Percentiles rank a stretch among this genome's conserved stretches.
Evolutionary conservation across 2,113 vertebrate genomes (phyloP).

Genomic region (Chloropsis cyanopogon): DNA sequence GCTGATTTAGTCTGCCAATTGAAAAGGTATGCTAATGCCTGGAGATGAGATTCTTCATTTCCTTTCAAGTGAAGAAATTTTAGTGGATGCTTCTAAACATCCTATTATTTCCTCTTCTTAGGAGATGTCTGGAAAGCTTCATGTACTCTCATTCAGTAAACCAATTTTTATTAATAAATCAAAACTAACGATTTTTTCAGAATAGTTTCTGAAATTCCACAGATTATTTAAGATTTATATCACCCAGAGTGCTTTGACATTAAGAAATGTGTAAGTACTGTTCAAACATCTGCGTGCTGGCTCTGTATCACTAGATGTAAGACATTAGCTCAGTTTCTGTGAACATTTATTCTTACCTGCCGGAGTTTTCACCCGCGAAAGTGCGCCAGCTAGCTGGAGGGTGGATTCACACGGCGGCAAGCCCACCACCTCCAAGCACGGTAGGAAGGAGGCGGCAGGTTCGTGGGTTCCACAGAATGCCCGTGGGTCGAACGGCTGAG

Average conservation of each 20-base stretch:
- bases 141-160: background rate
- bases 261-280: background rate
- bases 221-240: background rate
- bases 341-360: background rate
- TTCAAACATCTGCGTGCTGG: background rate
- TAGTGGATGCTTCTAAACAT: background rate
- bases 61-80: background rate
- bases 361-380: too few relatives aligned
- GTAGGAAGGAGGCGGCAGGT: too few relatives aligned
- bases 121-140: background rate
- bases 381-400: too few relatives aligned
- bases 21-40: background rate
- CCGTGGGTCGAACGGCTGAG: too few relatives aligned
- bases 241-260: background rate
- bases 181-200: background rate
- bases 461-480: too few relatives aligned
- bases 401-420: too few relatives aligned
- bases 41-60: background rate
- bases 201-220: background rate
- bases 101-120: background rate
- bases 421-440: too few relatives aligned
- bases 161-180: background rate
- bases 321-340: background rate
- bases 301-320: background rate
- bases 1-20: background rate